Base-by-base conservation (phyloP, 2,888 invertebrate species). In the Dolomedes plantarius region DNA sequence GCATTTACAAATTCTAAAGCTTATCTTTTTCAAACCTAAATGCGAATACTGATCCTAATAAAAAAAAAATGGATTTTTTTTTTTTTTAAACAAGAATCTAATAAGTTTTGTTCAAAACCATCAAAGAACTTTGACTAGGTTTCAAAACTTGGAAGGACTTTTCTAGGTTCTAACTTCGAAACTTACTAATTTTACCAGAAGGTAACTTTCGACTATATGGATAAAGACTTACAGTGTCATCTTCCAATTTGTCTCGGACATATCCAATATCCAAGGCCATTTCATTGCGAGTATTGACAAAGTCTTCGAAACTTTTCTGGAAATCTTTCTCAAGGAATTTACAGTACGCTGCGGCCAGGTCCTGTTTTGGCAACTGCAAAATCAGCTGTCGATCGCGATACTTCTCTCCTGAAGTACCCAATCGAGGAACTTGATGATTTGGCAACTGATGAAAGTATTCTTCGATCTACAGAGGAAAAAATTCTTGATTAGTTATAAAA, bases 241-340 rank as follows among this genome's bases (percentile, higher is more conserved):
- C 29, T 56, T 82, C 79, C 28, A 77, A 65, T 13, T 72, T 64
- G 16, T 89, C 77, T 90, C 90, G 91, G 3, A 93, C 93, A 88
- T 92, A 92, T 91, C 97, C 99, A 90, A 99, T 96, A 91, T 98
- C 99, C 90, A 99, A 93, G 62, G 98, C 97, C 90, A 97, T 95
- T 93, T 98, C 97, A 92, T 99, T 98, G 76, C 99, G 94, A 77
- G 96, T 96, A 73, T 96, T 95, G 89, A 98, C 95, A 92, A 99
- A 99, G 92, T 98, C 97, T 92, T 97, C 96, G 91, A 96, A 98
- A 90, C 96, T 95, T 89, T 94, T 94, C 90, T 94, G 94, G 91
- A 96, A 94, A 90, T 94, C 94, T 19, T 95, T 93, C 88, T 95
- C 95, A 86, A 98, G 93, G 91, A 97, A 96, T 90, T 95, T 94